A percentile compares a stretch with the other conserved stretches of the same genome.
These are phyloP conservation scores for Hemithea aestivaria DNA, from an alignment of 2,888 invertebrate species.

Conservation along the genomic window DNA sequence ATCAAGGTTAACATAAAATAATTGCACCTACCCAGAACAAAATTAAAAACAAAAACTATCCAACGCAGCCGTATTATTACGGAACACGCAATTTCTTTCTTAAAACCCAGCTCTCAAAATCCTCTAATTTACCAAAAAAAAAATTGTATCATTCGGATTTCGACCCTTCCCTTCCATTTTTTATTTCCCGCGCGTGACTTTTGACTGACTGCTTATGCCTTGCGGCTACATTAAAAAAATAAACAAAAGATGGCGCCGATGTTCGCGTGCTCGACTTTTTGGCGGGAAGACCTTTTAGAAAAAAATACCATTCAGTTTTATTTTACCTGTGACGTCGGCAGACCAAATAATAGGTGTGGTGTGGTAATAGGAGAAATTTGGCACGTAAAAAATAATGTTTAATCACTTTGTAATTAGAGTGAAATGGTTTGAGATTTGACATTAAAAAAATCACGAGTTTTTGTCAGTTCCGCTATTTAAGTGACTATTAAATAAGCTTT, in stretches of 20 bases:
- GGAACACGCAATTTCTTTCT: slow-evolving; percentile 71
- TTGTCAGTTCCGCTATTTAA: too few species aligned
- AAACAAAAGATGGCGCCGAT: slow-evolving; percentile 58
- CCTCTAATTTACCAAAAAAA: slow-evolving; percentile 75
- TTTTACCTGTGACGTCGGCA: slow-evolving; percentile 65
- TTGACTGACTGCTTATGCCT: slow-evolving; percentile 74
- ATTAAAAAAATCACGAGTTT: too few species aligned
- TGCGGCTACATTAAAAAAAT: slow-evolving; percentile 58
- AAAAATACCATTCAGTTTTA: slow-evolving; percentile 59
- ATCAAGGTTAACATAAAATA: slow-evolving; percentile 19
- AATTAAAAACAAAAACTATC: slow-evolving; percentile 27
- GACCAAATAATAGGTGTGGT: slow-evolving; percentile 39
- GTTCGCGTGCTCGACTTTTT: slow-evolving; percentile 61
- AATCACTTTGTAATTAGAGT: too few species aligned
- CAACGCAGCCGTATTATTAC: slow-evolving; percentile 63
- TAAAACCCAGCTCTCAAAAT: slow-evolving; percentile 53
- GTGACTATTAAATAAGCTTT: too few species aligned
- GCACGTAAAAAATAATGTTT: not conserved
- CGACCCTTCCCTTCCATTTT: slow-evolving; percentile 49
- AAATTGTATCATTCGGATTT: slow-evolving; percentile 76
- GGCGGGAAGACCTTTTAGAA: slow-evolving; percentile 59
- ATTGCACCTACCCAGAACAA: slow-evolving; percentile 28
- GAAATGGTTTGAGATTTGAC: too few species aligned
- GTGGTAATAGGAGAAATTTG: slow-evolving; percentile 8
- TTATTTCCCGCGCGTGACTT: slow-evolving; percentile 64